phyloP scores from a whole-genome alignment of 2,113 vertebrate species.

The Epinephelus fuscoguttatus region DNA sequence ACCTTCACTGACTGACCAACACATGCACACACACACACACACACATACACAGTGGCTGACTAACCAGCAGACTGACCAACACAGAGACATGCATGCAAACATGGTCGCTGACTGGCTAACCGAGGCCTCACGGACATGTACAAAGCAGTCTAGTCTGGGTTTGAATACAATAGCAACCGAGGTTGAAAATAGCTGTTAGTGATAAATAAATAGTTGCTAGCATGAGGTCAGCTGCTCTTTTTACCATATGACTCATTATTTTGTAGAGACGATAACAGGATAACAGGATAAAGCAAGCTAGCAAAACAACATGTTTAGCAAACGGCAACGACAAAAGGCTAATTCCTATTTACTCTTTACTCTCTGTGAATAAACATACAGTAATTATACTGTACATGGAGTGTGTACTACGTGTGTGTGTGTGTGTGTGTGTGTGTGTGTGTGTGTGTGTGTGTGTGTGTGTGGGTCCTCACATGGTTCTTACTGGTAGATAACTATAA shows the following conservation, averaged over 20 bases:
- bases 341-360: slow-evolving; percentile 21
- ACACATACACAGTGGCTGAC: slow-evolving; percentile 45
- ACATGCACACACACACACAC: slow-evolving; percentile 48
- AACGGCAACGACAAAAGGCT: background rate
- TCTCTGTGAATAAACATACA: background rate
- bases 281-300: slow-evolving; percentile 15
- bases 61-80: slow-evolving; percentile 53
- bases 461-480: slow-evolving; percentile 30
- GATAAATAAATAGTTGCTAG: slow-evolving; percentile 37
- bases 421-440: slow-evolving; percentile 1
- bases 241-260: slow-evolving; percentile 39
- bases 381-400: background rate
- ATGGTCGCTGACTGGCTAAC: slow-evolving; percentile 25
- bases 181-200: slow-evolving; percentile 61
- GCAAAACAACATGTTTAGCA: slow-evolving; percentile 36
- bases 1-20: slow-evolving; percentile 75
- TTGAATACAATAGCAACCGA: slow-evolving; percentile 26
- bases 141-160: slow-evolving; percentile 40
- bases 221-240: slow-evolving; percentile 58
- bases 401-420: background rate
- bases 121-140: slow-evolving; percentile 32
- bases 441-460: slow-evolving; percentile 24
- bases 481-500: slow-evolving; percentile 53
- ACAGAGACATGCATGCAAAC: slow-evolving; percentile 23
- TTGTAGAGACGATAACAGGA: slow-evolving; percentile 29